phyloP scores from a whole-genome alignment of 2,113 vertebrate species.

The Hyaena hyaena region DNA sequence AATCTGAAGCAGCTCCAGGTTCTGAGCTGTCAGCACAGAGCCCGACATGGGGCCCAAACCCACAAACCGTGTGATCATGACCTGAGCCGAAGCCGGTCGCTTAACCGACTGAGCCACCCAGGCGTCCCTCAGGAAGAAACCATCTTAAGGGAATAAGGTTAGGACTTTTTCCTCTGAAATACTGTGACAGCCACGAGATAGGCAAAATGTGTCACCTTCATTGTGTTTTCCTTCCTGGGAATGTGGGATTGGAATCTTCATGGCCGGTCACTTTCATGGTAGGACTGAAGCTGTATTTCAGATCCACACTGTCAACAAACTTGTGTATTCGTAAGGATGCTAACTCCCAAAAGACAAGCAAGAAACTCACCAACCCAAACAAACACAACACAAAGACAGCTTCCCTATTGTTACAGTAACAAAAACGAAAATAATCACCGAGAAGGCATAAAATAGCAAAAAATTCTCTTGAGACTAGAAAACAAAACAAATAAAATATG shows the following conservation, averaged over 20 bases:
- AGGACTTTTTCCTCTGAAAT: slow-evolving; percentile 82
- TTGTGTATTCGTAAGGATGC: not conserved
- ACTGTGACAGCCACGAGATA: not conserved
- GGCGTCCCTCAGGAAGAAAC: slow-evolving; percentile 89
- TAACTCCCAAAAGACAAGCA: not conserved
- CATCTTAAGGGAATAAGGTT: slow-evolving; percentile 94
- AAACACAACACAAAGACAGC: not conserved
- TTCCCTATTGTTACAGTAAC: not conserved
- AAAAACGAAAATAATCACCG: not conserved
- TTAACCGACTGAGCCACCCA: no score
- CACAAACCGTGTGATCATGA: no score
- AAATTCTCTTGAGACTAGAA: not conserved
- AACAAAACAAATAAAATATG: not conserved
- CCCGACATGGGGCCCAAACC: no score
- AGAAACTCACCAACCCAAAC: not conserved
- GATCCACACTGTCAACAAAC: not conserved
- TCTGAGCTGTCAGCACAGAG: no score
- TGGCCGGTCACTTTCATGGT: not conserved
- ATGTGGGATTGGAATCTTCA: no score
- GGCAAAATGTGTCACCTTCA: not conserved
- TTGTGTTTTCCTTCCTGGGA: not conserved
- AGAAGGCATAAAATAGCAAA: not conserved
- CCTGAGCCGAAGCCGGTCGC: no score
- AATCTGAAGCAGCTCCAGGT: no score
- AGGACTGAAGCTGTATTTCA: not conserved